phyloP scores from a whole-genome alignment of 2,113 vertebrate species.

The Charina bottae region DNA sequence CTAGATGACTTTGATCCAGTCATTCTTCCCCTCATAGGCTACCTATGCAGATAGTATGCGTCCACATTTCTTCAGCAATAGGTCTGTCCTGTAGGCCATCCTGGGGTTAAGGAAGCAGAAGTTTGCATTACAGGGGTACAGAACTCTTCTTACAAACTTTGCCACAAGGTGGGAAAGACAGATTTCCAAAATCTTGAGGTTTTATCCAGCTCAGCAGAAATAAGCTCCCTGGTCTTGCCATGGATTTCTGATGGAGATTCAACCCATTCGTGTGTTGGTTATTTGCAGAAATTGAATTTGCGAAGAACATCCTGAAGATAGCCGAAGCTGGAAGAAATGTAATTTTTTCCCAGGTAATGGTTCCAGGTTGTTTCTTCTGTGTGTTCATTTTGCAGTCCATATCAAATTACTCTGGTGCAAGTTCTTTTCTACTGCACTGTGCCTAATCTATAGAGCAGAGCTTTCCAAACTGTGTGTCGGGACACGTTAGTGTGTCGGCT shows the following conservation, averaged over 20 bases:
- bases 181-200: not conserved
- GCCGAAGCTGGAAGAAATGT: constrained; percentile 79
- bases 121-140: not conserved
- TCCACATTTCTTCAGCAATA: not conserved
- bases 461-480: no score
- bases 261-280: not conserved
- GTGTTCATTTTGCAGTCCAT: not conserved
- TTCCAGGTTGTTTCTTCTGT: not conserved
- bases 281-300: constrained; percentile 74
- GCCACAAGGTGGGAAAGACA: not conserved
- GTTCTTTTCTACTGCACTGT: not conserved
- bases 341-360: constrained; percentile 81
- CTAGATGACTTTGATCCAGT: not conserved
- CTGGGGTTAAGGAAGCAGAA: not conserved
- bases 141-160: not conserved
- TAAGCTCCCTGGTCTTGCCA: not conserved
- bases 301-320: constrained; percentile 84
- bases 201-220: not conserved
- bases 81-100: not conserved
- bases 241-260: not conserved
- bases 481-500: no score
- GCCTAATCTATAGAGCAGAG: not conserved
- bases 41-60: not conserved
- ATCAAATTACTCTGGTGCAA: not conserved
- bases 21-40: not conserved